These are phyloP conservation scores for Hydrotaea cyrtoneurina DNA, from an alignment of 2,888 invertebrate genomes.

Conservation along the genomic window DNA sequence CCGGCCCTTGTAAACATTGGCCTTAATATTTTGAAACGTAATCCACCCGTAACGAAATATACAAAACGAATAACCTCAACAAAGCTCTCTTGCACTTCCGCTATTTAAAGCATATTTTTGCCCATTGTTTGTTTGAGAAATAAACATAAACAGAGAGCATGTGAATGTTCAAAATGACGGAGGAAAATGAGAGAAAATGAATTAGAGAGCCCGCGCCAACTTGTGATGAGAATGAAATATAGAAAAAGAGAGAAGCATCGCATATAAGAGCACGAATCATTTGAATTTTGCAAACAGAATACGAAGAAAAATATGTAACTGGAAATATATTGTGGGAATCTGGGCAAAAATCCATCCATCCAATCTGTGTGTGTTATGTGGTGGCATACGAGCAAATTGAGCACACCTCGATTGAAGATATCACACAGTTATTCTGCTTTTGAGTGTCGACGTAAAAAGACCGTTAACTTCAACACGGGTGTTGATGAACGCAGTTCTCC, in stretches of 20 bases:
- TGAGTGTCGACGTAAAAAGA: constrained; percentile 79
- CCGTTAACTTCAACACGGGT: constrained; percentile 63
- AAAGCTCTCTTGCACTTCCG: constrained; percentile 64
- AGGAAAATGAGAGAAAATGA: neutral
- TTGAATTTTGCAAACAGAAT: constrained; percentile 52
- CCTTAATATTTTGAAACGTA: neutral
- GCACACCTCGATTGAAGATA: constrained; percentile 45
- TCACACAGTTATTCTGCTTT: constrained; percentile 76
- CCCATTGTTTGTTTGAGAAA: constrained; percentile 42
- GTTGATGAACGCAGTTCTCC: constrained; percentile 33
- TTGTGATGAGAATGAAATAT: neutral
- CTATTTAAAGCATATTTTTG: constrained; percentile 44
- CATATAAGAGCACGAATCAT: neutral
- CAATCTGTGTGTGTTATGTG: constrained; percentile 46
- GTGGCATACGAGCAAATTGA: constrained; percentile 52
- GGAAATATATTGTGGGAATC: constrained; percentile 64
- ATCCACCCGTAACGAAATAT: neutral
- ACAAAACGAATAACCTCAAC: neutral
- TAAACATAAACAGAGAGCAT: constrained; percentile 55
- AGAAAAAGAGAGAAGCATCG: constrained; percentile 13
- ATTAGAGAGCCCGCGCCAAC: neutral
- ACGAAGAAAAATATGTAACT: constrained; percentile 53
- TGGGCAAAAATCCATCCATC: constrained; percentile 61
- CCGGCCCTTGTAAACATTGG: neutral
- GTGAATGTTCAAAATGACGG: constrained; percentile 6